phyloP scores from a whole-genome alignment of 1,140 invertebrate species.

The Olivierus martensii region DNA sequence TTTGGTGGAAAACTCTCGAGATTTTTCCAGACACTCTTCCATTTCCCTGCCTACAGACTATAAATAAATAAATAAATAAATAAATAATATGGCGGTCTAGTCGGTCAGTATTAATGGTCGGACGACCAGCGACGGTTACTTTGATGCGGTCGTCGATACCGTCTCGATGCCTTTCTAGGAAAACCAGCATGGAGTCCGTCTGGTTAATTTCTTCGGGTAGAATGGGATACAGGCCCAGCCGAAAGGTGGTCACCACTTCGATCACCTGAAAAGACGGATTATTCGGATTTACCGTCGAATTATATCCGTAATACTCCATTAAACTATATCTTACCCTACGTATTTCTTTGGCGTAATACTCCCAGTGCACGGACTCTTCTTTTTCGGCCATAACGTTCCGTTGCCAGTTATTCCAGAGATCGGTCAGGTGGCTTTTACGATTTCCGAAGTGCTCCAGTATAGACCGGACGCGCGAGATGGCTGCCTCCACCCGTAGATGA shows the following conservation, averaged over 20 bases:
- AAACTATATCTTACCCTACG: slow-evolving; percentile 40
- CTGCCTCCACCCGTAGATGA: slow-evolving; percentile 53
- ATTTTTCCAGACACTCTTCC: slow-evolving; percentile 49
- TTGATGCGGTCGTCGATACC: slow-evolving; percentile 45
- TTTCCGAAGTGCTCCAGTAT: slow-evolving; percentile 52
- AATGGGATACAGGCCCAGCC: slow-evolving; percentile 55
- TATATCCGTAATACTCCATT: background rate
- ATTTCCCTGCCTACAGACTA: slow-evolving; percentile 51
- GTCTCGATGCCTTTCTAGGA: slow-evolving; percentile 44
- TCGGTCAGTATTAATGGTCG: no score
- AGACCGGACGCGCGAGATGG: slow-evolving; percentile 50
- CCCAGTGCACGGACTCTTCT: slow-evolving; percentile 48
- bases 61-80: no score
- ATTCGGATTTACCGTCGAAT: no score
- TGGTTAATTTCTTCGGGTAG: slow-evolving; percentile 47
- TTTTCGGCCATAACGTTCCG: slow-evolving; percentile 42
- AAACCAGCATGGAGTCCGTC: slow-evolving; percentile 39
- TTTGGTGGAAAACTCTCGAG: slow-evolving; percentile 34
- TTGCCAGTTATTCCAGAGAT: slow-evolving; percentile 53
- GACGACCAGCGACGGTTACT: no score
- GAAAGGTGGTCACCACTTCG: slow-evolving; percentile 54
- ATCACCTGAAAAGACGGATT: slow-evolving; percentile 44
- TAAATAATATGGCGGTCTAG: no score
- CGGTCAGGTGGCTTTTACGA: slow-evolving; percentile 47
- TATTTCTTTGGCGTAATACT: slow-evolving; percentile 56